phyloP scores from a whole-genome alignment of 2,113 vertebrate genomes.

The Todiramphus saurophagus region DNA sequence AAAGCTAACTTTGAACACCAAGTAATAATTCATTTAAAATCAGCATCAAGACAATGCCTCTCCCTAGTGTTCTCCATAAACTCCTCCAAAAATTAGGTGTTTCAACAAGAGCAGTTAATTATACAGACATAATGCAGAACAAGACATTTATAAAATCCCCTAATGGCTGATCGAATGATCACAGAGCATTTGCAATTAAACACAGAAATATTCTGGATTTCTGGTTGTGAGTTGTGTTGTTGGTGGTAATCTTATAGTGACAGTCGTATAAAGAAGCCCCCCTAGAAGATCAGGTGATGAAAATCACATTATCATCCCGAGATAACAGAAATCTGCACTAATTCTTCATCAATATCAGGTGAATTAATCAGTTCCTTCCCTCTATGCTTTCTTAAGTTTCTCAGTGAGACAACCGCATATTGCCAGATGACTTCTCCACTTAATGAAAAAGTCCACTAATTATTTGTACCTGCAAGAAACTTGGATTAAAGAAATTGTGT shows the following conservation, averaged over 20 bases:
- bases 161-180: background rate
- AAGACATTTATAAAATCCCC: conserved; percentile 36
- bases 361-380: background rate
- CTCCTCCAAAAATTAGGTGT: conserved; percentile 21
- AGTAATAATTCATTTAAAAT: conserved; percentile 31
- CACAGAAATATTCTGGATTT: background rate
- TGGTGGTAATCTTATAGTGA: background rate
- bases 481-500: background rate
- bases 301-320: background rate
- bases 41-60: conserved; percentile 20
- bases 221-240: background rate
- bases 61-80: conserved; percentile 3
- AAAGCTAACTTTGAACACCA: background rate
- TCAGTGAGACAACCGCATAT: background rate
- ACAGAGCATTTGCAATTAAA: conserved; percentile 39
- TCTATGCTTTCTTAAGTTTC: background rate
- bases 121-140: background rate
- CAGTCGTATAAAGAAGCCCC: background rate
- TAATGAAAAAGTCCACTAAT: background rate
- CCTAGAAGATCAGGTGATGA: background rate
- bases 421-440: background rate
- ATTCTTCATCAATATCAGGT: background rate
- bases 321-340: background rate
- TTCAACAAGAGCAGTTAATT: conserved; percentile 52
- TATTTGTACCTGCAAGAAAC: background rate